These are phyloP conservation scores for Delphinus delphis DNA, from an alignment of 2,113 vertebrate genomes.

Conservation along the genomic window DNA sequence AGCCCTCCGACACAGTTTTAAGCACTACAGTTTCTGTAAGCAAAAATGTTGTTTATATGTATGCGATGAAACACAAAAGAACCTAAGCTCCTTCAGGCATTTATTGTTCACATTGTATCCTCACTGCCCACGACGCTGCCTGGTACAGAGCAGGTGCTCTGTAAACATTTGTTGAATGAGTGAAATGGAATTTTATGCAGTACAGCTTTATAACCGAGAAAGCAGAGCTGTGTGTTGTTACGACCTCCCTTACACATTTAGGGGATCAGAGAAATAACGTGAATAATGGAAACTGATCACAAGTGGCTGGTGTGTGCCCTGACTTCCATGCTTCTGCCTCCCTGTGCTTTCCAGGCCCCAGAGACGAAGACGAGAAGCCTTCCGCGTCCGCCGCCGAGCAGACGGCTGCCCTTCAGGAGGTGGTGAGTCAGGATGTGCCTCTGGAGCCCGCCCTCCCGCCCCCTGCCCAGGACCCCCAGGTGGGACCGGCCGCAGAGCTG, in stretches of 20 bases:
- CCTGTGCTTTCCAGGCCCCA: slow-evolving; percentile 82
- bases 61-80: background rate
- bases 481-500: slow-evolving; percentile 80
- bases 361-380: slow-evolving; percentile 82
- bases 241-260: background rate
- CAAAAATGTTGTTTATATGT: background rate
- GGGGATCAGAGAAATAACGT: background rate
- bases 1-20: background rate
- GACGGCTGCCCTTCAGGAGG: slow-evolving; percentile 82
- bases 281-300: background rate
- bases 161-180: background rate
- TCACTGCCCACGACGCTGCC: background rate
- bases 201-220: background rate
- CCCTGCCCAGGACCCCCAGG: slow-evolving; percentile 70
- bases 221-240: background rate
- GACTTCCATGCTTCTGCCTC: slow-evolving; percentile 23
- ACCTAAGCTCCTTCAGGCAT: background rate
- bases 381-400: slow-evolving; percentile 83
- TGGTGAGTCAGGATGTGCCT: slow-evolving; percentile 78
- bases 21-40: background rate
- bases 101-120: background rate
- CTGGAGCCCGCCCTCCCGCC: slow-evolving; percentile 74
- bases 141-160: background rate
- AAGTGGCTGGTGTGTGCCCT: background rate
- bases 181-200: background rate